Evolutionary conservation across 2,113 vertebrate genomes (phyloP), one percentile per base, ranked within the genome.

Genomic region (Platanista minor): DNA sequence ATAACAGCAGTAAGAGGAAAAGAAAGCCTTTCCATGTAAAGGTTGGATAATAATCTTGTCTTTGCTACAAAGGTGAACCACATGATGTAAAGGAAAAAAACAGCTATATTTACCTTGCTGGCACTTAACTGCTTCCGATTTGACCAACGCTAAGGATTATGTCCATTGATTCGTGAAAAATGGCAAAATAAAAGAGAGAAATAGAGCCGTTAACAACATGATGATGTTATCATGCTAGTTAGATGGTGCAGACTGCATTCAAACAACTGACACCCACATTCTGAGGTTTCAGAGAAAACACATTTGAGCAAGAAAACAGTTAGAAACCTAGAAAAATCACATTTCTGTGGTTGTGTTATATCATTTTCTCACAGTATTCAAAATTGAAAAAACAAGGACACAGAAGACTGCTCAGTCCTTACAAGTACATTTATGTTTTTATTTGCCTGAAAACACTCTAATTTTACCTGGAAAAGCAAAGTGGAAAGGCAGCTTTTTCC

Each of bases 101-200:
- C 2, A 36, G 71, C 3, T 36, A 0, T 10, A 39, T 89, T 99
- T 99, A 99, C 99, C 99, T 99, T 99, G 62, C 97, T 98, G 84
- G 94, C 97, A 95, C 97, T 97, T 95, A 98, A 43, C 36, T 95
- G 98, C 95, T 98, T 99, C 95, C 98, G 98, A 97, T 98, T 99
- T 54, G 98, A 98, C 99, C 99, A 98, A 1, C 98, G 98, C 99
- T 99, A 59, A 54, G 72, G 49, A 36, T 18, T 46, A 67, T 33
- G 7, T 95, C 97, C 97, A 75, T 75, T 1, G 13, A 33, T 54
- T 15, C 54, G 25, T 2, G 62, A 27, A 75, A 80, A 91, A 67
- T 36, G 75, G 86, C 25, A 94, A 97, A 96, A 98, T 8, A 12
- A 86, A 81, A n/a, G 78, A 57, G 1, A 95, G 91, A 95, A n/a